Conservation (phyloP, 1,140 invertebrate genomes). For the Bombus breviceps region DNA sequence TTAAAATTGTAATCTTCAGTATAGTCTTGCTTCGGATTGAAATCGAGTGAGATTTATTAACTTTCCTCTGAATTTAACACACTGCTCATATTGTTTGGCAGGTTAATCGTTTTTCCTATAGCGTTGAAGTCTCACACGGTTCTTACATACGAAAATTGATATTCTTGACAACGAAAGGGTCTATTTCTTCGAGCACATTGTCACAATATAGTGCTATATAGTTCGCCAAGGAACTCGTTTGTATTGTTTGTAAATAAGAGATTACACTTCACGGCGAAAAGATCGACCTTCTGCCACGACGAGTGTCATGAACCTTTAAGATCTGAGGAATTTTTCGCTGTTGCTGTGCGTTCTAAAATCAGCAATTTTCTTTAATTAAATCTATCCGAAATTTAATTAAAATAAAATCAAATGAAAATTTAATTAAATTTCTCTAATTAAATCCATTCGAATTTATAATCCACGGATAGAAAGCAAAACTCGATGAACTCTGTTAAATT, state of each 20-base stretch:
- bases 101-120: too few relatives aligned
- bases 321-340: not conserved
- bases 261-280: not conserved
- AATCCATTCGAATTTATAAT: too few relatives aligned
- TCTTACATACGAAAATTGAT: not conserved
- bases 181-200: not conserved
- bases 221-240: too few relatives aligned
- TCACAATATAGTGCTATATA: too few relatives aligned
- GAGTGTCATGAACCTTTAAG: not conserved
- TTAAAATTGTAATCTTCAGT: too few relatives aligned
- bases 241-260: not conserved
- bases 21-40: too few relatives aligned
- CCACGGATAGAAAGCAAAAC: not conserved
- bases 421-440: too few relatives aligned
- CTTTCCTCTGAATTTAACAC: too few relatives aligned
- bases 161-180: not conserved
- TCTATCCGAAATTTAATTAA: not conserved
- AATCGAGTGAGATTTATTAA: too few relatives aligned
- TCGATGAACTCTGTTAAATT: not conserved
- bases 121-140: not conserved
- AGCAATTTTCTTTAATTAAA: not conserved
- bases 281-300: not conserved
- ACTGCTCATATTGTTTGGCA: too few relatives aligned
- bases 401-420: too few relatives aligned
- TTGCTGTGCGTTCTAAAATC: too few relatives aligned